Evolutionary conservation across 2,888 invertebrate species (phyloP).

Genomic region (Meandrusa payeni): DNA sequence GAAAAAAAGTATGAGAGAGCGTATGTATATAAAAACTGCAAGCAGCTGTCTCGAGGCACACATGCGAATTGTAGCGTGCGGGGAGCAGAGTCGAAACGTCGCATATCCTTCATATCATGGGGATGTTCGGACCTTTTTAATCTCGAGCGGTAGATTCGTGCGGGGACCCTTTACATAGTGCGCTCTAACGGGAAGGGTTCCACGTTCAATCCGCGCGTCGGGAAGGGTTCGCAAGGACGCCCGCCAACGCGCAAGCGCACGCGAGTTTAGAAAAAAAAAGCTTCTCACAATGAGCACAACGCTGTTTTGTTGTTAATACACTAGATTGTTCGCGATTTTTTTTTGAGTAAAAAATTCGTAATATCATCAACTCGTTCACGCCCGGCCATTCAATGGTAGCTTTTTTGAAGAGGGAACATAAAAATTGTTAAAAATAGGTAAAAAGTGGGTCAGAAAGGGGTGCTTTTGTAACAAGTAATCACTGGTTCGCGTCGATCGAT

Average conservation of each 20-base stretch:
- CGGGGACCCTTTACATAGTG: constrained; percentile 59
- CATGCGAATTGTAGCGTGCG: constrained; percentile 75
- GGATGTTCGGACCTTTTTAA: constrained; percentile 43
- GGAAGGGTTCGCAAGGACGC: constrained; percentile 75
- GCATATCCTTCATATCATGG: constrained; percentile 39
- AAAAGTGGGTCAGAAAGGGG: constrained; percentile 81
- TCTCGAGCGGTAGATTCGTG: constrained; percentile 34
- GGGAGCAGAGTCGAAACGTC: constrained; percentile 39
- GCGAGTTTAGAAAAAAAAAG: constrained; percentile 75
- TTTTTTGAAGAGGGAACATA: constrained; percentile 69
- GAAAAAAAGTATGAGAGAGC: constrained; percentile 77
- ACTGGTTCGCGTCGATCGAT: constrained; percentile 75
- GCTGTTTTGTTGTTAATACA: constrained; percentile 78
- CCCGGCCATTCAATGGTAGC: constrained; percentile 76
- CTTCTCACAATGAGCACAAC: constrained; percentile 70
- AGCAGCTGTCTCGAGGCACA: constrained; percentile 77
- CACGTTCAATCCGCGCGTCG: constrained; percentile 64
- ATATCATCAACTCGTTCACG: constrained; percentile 82
- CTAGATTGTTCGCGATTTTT: constrained; percentile 79
- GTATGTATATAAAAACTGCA: constrained; percentile 70
- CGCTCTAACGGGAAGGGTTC: constrained; percentile 64
- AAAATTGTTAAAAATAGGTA: constrained; percentile 76
- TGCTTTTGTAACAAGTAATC: constrained; percentile 79
- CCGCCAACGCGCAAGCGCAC: constrained; percentile 80
- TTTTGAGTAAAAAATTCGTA: constrained; percentile 69